Base-by-base conservation (phyloP, 2,888 invertebrate species). In the Chymomyza amoena region DNA sequence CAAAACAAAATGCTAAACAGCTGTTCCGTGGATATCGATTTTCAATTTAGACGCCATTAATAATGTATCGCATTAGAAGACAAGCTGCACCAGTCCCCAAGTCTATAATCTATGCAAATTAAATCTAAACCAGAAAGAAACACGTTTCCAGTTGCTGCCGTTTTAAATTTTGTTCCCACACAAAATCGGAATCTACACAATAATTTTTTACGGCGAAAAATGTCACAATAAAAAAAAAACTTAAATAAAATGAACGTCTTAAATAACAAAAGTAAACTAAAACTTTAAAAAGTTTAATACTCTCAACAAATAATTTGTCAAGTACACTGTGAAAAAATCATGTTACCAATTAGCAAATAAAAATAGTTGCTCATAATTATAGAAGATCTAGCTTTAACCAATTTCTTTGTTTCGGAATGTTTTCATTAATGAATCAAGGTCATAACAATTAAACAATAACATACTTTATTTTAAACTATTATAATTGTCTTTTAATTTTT, bases 111-210 rank as follows among this genome's bases (percentile, higher is more conserved):
- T 68, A 76, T 76, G 65, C 72, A 70, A 72, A 60, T 45, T 13
- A 45, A 10, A 45, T 0, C 39, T n/a, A n/a, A n/a, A n/a, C n/a
- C n/a, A n/a, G n/a, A n/a, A n/a, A 45, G 39, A 45, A 45, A 45
- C 39, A 45, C 39, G 39, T 45, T 45, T 45, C 39, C 13, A 45
- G 6, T 66, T 73, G 76, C 69, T 69, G 52, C 36, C 61, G 56
- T 67, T 52, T 51, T 59, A 54, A 61, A 68, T 71, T 71, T 68
- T 79, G 76, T 82, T 84, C 81, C 84, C 79, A 82, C 79, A 81
- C 68, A 68, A 61, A 54, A n/a, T n/a, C n/a, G 7, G 15, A 25
- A 57, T 72, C 67, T 72, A 73, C 66, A 68, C 66, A 63, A 66
- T 72, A 71, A 18, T 54, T 54, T 54, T 54, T 54, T 20, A 54